Evolutionary conservation across 1,140 invertebrate species (phyloP).

Genomic region (Ditylenchus dipsaci): DNA sequence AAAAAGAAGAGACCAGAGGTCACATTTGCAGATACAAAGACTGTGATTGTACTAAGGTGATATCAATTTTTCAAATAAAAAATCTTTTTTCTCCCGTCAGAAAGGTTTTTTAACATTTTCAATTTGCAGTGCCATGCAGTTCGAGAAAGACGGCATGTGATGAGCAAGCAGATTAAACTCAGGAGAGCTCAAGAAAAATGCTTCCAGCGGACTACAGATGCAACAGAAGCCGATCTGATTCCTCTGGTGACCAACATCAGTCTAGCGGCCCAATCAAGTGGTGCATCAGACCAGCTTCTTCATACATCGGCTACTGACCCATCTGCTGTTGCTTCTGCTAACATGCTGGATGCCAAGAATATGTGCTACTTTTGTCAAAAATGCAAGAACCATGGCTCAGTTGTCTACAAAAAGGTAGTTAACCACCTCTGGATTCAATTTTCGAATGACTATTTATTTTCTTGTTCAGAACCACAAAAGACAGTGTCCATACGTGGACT

Average conservation of each 20-base stretch:
- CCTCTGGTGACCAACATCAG: slow-evolving; percentile 12
- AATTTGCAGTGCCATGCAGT: slow-evolving; percentile 51
- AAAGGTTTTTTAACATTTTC: not conserved
- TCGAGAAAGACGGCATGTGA: slow-evolving; percentile 46
- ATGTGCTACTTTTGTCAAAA: slow-evolving; percentile 58
- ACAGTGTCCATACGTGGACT: slow-evolving; percentile 45
- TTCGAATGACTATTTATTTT: not conserved
- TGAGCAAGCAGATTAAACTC: slow-evolving; percentile 54
- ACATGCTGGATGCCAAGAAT: slow-evolving; percentile 26
- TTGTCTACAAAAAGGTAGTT: slow-evolving; percentile 54
- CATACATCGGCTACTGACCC: slow-evolving; percentile 7
- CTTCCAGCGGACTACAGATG: slow-evolving; percentile 42
- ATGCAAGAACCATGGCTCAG: slow-evolving; percentile 51
- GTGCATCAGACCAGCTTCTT: slow-evolving; percentile 14
- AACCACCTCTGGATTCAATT: slow-evolving; percentile 1
- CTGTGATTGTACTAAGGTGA: slow-evolving; percentile 47
- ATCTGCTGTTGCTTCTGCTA: slow-evolving; percentile 2
- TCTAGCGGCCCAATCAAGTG: slow-evolving; percentile 9
- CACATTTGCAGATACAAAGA: slow-evolving; percentile 48
- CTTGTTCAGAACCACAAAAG: slow-evolving; percentile 47
- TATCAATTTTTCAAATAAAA: slow-evolving; percentile 1
- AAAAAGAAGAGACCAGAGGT: slow-evolving; percentile 51
- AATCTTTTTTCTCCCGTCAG: slow-evolving; percentile 11
- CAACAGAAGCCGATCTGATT: slow-evolving; percentile 35
- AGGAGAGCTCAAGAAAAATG: slow-evolving; percentile 54